phyloP scores from a whole-genome alignment of 2,113 vertebrate genomes.

The Pionites leucogaster region DNA sequence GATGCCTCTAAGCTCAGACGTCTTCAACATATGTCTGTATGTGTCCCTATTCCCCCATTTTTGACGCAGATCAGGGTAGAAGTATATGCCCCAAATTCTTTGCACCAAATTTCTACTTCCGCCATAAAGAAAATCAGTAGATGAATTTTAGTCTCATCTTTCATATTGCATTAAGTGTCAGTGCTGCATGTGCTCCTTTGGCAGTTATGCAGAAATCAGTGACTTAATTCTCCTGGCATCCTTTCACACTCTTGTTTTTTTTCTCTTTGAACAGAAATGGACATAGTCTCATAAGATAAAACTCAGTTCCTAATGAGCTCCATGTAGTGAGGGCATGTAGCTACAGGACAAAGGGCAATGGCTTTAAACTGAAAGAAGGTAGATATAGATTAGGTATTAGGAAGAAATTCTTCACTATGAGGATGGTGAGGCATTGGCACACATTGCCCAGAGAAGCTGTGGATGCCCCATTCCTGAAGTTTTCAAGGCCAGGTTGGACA shows the following conservation, averaged over 20 bases:
- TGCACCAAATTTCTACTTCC: not conserved
- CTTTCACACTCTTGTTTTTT: not conserved
- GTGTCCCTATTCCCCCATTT: not conserved
- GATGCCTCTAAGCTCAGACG: not conserved
- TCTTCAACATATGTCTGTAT: not conserved
- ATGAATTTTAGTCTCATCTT: not conserved
- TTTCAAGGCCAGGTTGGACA: too few relatives aligned
- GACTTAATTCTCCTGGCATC: not conserved
- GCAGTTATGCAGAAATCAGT: not conserved
- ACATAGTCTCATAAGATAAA: not conserved
- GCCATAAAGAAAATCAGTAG: not conserved
- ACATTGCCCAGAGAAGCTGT: too few relatives aligned
- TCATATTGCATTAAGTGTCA: not conserved
- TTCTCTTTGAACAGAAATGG: not conserved
- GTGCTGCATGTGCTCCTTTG: not conserved
- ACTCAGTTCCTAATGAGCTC: not conserved
- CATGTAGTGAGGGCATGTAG: not conserved
- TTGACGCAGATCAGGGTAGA: not conserved
- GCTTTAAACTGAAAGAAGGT: too few relatives aligned
- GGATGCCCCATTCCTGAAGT: too few relatives aligned
- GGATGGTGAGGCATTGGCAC: too few relatives aligned
- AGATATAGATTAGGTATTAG: too few relatives aligned
- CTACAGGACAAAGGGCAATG: not conserved
- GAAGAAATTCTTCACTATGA: too few relatives aligned
- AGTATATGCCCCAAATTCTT: not conserved